Evolutionary conservation across 2,797 vertebrate species (phyloP), one percentile per base, ranked within the genome.

Genomic region (Artibeus lituratus): DNA sequence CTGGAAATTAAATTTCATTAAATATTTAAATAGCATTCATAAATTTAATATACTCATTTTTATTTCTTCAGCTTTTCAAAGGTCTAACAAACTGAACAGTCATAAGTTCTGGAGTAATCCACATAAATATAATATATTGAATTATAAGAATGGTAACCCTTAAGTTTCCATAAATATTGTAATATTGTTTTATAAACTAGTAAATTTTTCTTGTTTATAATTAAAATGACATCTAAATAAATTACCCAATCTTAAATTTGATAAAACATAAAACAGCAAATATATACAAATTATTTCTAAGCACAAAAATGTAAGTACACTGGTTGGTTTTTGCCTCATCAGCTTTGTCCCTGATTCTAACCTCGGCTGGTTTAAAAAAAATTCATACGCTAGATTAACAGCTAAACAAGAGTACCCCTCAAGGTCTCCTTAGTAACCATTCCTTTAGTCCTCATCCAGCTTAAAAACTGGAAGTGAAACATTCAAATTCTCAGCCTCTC

Each of bases 1-100:
- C 9, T 93, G 82, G 62, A 59, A 91, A 92, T 87, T 87, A 81
- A 77, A 83, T 82, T 59, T 55, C 26, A 90, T 69, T 90, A 84
- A 92, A 37, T 39, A 72, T 84, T 95, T 81, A 85, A 90, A 84
- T 35, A 16, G 3, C 9, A 82, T 78, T 93, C 65, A 87, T 53
- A 76, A 57, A 59, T 87, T 78, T 70, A 70, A 67, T 35, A 57
- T 80, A 51, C 72, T 76, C 21, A 62, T 67, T 84, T 87, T 35
- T 87, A 4, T 35, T 92, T 92, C 92, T 82, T 12, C 83, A 81
- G 57, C 35, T 59, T 83, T 72, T 87, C 39, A 37, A 15, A 24
- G 26, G 5, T 24, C 15, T 90, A 35, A 47, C 44, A 90, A 74
- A 24, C 14, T 67, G 62, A 74, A 55, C 24, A 37, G 16, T 44